Evolutionary conservation across 2,797 vertebrate genomes (phyloP), one percentile per base, ranked within the genome.

Genomic region (Sphenopsis melanotis): DNA sequence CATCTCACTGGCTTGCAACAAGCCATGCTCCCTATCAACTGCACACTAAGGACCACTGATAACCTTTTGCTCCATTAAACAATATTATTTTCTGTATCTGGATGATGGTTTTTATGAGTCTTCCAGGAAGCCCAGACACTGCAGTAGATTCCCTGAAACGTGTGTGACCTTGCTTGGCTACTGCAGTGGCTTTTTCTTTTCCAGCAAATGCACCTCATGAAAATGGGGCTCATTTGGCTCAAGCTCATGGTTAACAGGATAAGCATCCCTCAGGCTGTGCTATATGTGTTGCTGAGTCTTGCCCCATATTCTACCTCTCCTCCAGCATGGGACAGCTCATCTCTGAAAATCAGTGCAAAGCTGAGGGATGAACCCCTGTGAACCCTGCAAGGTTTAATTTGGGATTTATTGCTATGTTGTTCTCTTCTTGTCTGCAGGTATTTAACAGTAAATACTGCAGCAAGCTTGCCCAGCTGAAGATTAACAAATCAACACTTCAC

Each of bases 31-130:
- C 41, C 47, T 79, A 65, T 83, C 84, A 95, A 4, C 60, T 77
- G 68, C 90, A 79, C 87, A 14, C 90, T 53, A 70, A 96, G 86
- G 94, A 87, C 68, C 76, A 49, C 93, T 95, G 93, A 95, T 87
- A 93, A 91, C 80, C 57, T 96, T 93, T 92, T 96, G 94, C 91
- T 95, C 93, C 87, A 94, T 97, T 97, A 96, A 97, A 91, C 79
- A 94, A 55, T 94, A 84, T 86, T 93, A 92, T 97, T 96, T 96
- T 95, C 86, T 91, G 52, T 96, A 94, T 84, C 82, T 96, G 83
- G 64, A 56, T 95, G 63, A 52, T 88, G 65, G 29, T 46, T 96
- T 97, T 96, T 96, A 95, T 74, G 94, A 95, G 70, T 83, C 81
- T 96, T 96, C 71, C 52, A 89, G 93, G 82, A 94, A 94, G 81